Conservation (phyloP, 2,797 vertebrate species). For the Hippocampus kuda region DNA sequence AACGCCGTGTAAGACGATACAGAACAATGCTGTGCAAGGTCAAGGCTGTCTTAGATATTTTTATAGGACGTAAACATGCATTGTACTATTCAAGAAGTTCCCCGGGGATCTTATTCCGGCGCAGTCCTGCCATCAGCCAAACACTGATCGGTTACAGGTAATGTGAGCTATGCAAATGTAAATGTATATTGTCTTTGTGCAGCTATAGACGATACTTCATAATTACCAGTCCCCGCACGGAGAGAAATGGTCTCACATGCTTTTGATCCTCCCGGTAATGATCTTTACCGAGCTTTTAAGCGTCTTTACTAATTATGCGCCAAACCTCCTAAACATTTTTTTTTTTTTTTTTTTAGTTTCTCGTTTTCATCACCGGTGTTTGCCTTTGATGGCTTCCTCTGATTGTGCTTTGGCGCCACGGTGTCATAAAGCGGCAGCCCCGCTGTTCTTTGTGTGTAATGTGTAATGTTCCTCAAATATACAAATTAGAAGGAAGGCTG, state of each 20-base stretch:
- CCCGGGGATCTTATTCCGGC: slow-evolving; percentile 22
- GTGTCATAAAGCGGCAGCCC: slow-evolving; percentile 34
- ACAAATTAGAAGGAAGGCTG: slow-evolving; percentile 6
- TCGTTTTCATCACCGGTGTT: slow-evolving; percentile 20
- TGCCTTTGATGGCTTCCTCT: slow-evolving; percentile 35
- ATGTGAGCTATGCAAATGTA: slow-evolving; percentile 33
- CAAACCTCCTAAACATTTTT: slow-evolving; percentile 12
- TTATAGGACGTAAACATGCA: not conserved
- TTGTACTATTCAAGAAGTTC: slow-evolving; percentile 3
- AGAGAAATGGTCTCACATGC: slow-evolving; percentile 20
- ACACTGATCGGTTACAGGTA: slow-evolving; percentile 11
- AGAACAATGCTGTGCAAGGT: not conserved
- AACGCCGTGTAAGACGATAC: not conserved
- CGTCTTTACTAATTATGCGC: slow-evolving; percentile 40
- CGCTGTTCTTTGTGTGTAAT: slow-evolving; percentile 16
- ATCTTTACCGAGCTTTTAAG: slow-evolving; percentile 38
- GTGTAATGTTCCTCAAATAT: slow-evolving; percentile 15
- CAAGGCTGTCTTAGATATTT: not conserved
- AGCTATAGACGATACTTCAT: slow-evolving; percentile 14
- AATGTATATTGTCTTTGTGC: slow-evolving; percentile 17
- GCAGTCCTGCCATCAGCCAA: slow-evolving; percentile 6
- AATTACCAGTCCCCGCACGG: slow-evolving; percentile 32
- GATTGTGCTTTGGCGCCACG: slow-evolving; percentile 31
- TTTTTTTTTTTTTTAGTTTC: slow-evolving; percentile 29
- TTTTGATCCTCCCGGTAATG: slow-evolving; percentile 46